Evolutionary conservation across 1,140 invertebrate genomes (phyloP), one percentile per base, ranked within the genome.

Genomic region (Nebria ingens): DNA sequence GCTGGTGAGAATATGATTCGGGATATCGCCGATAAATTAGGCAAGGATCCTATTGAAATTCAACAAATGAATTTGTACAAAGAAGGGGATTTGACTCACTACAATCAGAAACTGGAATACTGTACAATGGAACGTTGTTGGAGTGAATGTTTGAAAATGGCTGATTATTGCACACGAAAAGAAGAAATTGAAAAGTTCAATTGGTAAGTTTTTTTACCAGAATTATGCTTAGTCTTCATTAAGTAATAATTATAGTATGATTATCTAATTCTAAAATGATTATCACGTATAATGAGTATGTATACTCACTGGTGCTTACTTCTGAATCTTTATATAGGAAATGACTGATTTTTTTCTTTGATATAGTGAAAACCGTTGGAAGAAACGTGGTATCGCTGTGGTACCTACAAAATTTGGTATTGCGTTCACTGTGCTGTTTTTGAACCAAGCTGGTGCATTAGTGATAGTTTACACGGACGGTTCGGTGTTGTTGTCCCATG

Each of bases 381-480:
- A 85, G 61, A 98, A 98, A 69, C 80, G 90, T 17, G 94, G 94
- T 9, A 78, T 98, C 1, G 73, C 85, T 0, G 67, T 95, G 2
- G 78, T 93, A n/a, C 92, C 94, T 20, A 89, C 89, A 0, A 95
- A 87, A 72, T 98, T 88, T 71, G 93, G 92, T 1, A 87, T 97
- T 55, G 83, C 88, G 0, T 97, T 94, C 66, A 86, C 84, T 0
- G 76, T 83, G 4, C 72, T 79, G 53, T 82, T 87, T 61, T 68
- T 97, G 40, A 97, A 97, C 71, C 93, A 97, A 76, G 83, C 79
- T 17, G 93, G 90, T 23, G 90, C 93, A 2, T 73, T 97, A 17
- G 77, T 97, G n/a, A 80, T 91, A 19, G 78, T 97, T 19, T 97
- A 97, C 65, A 77, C 72, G 0, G 95, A 98, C 75, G 95, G 95